Percentiles rank a stretch among this genome's conserved stretches.
phyloP scores from a whole-genome alignment of 2,113 vertebrate species.

The Onychostoma macrolepis region DNA sequence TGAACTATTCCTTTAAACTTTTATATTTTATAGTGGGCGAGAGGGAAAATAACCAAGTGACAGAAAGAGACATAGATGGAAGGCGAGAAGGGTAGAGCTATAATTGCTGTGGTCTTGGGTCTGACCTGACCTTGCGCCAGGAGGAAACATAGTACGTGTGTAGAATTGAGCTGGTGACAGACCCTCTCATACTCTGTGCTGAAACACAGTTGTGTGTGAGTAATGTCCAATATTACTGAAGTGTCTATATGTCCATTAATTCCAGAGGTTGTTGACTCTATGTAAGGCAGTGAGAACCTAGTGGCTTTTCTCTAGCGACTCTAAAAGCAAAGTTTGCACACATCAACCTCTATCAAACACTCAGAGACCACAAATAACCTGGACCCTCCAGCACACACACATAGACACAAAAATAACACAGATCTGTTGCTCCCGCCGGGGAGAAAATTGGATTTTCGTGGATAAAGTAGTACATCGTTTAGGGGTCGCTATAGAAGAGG shows the following conservation, averaged over 20 bases:
- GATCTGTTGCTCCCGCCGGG: slow-evolving; percentile 36
- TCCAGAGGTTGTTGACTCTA: slow-evolving; percentile 39
- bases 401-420: slow-evolving; percentile 23
- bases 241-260: slow-evolving; percentile 30
- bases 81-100: background rate
- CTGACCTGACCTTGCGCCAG: slow-evolving; percentile 31
- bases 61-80: background rate
- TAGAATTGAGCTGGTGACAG: background rate
- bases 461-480: slow-evolving; percentile 57
- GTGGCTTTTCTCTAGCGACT: slow-evolving; percentile 45
- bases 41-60: background rate
- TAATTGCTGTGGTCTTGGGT: slow-evolving; percentile 33
- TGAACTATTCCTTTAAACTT: background rate
- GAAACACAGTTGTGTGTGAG: background rate
- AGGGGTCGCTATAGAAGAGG: slow-evolving; percentile 12
- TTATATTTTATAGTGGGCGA: background rate
- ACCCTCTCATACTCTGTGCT: background rate
- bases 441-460: slow-evolving; percentile 58
- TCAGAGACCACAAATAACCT: slow-evolving; percentile 27
- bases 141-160: slow-evolving; percentile 26
- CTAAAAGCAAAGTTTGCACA: slow-evolving; percentile 33
- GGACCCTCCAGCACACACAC: slow-evolving; percentile 16
- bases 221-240: slow-evolving; percentile 8
- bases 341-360: slow-evolving; percentile 32
- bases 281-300: slow-evolving; percentile 20